phyloP scores from a whole-genome alignment of 1,140 invertebrate genomes.

The Idris sp. region DNA sequence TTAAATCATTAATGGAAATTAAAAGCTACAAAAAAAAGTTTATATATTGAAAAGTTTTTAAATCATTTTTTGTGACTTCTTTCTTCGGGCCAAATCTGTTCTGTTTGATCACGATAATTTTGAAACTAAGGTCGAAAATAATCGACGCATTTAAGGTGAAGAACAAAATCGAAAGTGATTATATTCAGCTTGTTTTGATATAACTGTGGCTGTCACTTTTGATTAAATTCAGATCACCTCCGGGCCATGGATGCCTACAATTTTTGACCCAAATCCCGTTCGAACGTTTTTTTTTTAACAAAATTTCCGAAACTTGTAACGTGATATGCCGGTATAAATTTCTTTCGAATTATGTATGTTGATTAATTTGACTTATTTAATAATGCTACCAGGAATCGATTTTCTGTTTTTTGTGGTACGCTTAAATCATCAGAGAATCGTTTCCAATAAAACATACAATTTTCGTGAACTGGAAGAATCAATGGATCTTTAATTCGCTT shows the following conservation, averaged over 20 bases:
- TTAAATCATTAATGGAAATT: no score
- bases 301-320: conserved; percentile 43
- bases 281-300: no score
- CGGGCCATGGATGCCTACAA: conserved; percentile 34
- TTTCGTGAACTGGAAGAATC: no score
- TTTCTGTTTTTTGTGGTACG: conserved; percentile 43
- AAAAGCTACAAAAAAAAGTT: no score
- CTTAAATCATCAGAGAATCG: no score
- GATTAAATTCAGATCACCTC: conserved; percentile 56
- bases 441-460: no score
- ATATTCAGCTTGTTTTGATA: conserved; percentile 54
- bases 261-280: conserved; percentile 33
- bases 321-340: conserved; percentile 48
- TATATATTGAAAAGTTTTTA: no score
- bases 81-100: conserved; percentile 13
- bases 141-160: conserved; percentile 46
- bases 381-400: conserved; percentile 54
- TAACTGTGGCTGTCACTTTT: conserved; percentile 60
- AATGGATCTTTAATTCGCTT: no score
- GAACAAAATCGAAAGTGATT: conserved; percentile 55
- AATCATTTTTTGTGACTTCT: no score
- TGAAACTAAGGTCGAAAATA: conserved; percentile 35
- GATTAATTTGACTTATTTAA: conserved; percentile 53
- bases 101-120: conserved; percentile 41
- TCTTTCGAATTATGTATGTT: conserved; percentile 18